These are phyloP conservation scores for Baccha elongata DNA, from an alignment of 2,888 invertebrate genomes.

Conservation along the genomic window DNA sequence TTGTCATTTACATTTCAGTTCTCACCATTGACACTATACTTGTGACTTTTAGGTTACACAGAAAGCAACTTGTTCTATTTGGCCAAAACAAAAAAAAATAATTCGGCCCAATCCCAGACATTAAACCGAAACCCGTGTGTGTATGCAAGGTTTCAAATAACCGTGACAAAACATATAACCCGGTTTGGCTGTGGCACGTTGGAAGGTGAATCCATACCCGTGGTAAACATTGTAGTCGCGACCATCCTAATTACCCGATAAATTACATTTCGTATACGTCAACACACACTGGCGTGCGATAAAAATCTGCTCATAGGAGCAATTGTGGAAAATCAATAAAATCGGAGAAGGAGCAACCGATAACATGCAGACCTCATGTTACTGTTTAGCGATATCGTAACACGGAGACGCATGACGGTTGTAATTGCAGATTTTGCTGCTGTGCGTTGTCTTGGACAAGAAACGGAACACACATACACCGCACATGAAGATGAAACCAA, in stretches of 20 bases:
- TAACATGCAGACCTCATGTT: conserved; percentile 73
- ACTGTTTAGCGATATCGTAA: conserved; percentile 73
- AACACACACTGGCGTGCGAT: conserved; percentile 63
- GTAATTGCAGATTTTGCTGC: conserved; percentile 68
- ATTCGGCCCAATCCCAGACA: conserved; percentile 41
- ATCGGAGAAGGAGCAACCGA: conserved; percentile 74
- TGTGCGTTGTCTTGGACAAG: conserved; percentile 50
- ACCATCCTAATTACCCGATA: conserved; percentile 75
- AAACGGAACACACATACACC: conserved; percentile 11
- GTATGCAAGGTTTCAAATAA: conserved; percentile 54
- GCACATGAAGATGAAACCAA: not conserved
- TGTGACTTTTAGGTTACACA: conserved; percentile 59
- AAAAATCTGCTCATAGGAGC: conserved; percentile 71
- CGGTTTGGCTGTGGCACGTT: conserved; percentile 26
- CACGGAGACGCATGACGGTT: conserved; percentile 72
- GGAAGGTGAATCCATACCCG: conserved; percentile 67
- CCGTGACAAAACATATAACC: conserved; percentile 50
- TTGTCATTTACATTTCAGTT: conserved; percentile 66
- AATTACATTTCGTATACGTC: conserved; percentile 74
- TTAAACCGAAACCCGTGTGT: conserved; percentile 62
- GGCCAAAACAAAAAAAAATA: conserved; percentile 28
- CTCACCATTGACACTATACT: conserved; percentile 67
- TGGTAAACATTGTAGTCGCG: conserved; percentile 70
- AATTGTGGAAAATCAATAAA: conserved; percentile 74
- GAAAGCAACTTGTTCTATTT: conserved; percentile 61